phyloP scores from a whole-genome alignment of 2,113 vertebrate genomes.

The Anolis sagrei region DNA sequence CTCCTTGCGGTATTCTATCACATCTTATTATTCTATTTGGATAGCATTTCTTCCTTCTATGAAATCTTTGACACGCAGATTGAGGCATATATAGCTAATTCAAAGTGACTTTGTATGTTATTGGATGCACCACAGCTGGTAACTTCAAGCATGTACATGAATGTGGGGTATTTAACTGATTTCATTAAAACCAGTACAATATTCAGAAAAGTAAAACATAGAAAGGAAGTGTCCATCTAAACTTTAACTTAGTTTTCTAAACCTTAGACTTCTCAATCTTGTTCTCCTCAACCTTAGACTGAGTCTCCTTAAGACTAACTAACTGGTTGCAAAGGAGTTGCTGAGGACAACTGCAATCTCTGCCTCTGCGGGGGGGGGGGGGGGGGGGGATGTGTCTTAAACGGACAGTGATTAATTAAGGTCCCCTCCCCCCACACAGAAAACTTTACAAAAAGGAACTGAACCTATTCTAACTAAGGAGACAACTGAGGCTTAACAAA shows the following conservation, averaged over 20 bases:
- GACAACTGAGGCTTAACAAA: too few species aligned
- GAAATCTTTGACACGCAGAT: conserved; percentile 8
- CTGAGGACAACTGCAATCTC: too few species aligned
- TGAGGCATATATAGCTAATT: not conserved
- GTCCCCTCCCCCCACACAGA: not conserved
- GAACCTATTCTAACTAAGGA: too few species aligned
- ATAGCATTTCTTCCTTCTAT: conserved; percentile 11
- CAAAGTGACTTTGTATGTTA: conserved; percentile 12
- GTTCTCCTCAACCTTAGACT: too few species aligned
- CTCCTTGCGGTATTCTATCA: not conserved
- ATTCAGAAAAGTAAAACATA: not conserved
- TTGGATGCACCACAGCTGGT: not conserved
- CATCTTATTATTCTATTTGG: conserved; percentile 6
- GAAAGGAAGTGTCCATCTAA: not conserved
- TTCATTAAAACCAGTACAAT: not conserved
- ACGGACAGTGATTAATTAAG: too few species aligned
- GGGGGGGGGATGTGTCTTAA: too few species aligned
- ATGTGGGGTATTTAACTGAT: not conserved
- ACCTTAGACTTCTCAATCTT: too few species aligned
- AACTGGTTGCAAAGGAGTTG: too few species aligned
- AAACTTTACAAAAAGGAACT: too few species aligned
- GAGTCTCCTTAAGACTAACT: too few species aligned
- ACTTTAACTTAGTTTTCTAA: not conserved
- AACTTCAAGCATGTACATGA: not conserved
- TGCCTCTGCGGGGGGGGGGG: too few species aligned